Evolutionary conservation across 1,140 invertebrate species (phyloP).

Genomic region (Psix sp.): DNA sequence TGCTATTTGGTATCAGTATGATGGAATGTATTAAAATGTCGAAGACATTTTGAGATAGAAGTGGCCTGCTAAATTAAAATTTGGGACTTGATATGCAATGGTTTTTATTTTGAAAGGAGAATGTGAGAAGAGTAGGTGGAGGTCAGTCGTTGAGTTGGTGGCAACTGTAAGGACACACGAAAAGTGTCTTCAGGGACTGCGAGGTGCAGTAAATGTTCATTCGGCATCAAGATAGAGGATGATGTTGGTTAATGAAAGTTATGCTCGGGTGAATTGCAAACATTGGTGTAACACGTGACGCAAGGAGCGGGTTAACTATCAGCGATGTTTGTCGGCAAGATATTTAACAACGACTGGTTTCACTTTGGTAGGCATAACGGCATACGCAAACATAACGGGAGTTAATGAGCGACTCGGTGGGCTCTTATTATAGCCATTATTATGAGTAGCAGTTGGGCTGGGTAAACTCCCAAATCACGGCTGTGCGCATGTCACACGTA

Average conservation of each 20-base stretch:
- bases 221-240: slow-evolving; percentile 28
- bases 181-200: too few species aligned
- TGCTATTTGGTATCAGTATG: too few species aligned
- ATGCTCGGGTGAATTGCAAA: slow-evolving; percentile 53
- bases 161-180: too few species aligned
- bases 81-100: too few species aligned
- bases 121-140: slow-evolving; percentile 1
- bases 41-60: too few species aligned
- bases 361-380: slow-evolving; percentile 75
- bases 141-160: slow-evolving; percentile 6
- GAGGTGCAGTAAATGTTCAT: slow-evolving; percentile 2
- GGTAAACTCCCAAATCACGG: slow-evolving; percentile 34
- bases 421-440: slow-evolving; percentile 47
- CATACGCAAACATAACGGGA: slow-evolving; percentile 76
- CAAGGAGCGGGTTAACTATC: slow-evolving; percentile 53
- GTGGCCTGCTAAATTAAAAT: too few species aligned
- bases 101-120: neutral
- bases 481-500: slow-evolving; percentile 31
- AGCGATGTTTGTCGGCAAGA: slow-evolving; percentile 42
- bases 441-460: slow-evolving; percentile 27
- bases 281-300: slow-evolving; percentile 57
- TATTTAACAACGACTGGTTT: slow-evolving; percentile 65
- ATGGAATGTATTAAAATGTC: too few species aligned
- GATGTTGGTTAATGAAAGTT: slow-evolving; percentile 60
- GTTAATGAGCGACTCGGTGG: slow-evolving; percentile 66